Evolutionary conservation across 1,140 invertebrate species (phyloP), one percentile per base, ranked within the genome.

Genomic region (Sitobion miscanthi): DNA sequence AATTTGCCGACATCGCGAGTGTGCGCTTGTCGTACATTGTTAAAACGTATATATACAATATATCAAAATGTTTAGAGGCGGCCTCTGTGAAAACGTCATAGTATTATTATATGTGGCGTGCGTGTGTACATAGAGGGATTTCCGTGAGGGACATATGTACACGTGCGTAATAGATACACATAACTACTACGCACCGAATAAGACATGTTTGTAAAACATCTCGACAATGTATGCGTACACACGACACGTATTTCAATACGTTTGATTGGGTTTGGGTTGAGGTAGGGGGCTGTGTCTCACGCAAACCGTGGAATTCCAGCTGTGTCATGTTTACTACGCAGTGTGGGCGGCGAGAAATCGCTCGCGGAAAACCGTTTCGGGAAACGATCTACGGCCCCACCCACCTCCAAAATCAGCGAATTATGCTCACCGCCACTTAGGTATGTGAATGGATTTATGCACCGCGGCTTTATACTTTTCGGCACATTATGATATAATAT

Each of bases 1-100:
- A 92, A 93, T 93, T 49, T 49, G 35, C 21, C 45, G 90, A 91
- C 7, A 91, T 91, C 23, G 35, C 35, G 20, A 38, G 49, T 23
- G 49, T 25, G 82, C 14, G 47, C 42, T 9, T 3, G 25, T 62
- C 17, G 30, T 90, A 38, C 30, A 47, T 49, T 77, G 47, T 77
- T 69, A 38, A 54, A 90, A 57, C 57, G 23, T 77, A 49, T 82
- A 23, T 38, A 35, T 89, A 38, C 38, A 38, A 38, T 38, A 38
- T 89, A 57, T 57, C 88, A 38, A 38, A 38, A 38, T 38, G 38
- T 38, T 89, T 52, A 35, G 52, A 57, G 52, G 49, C 20, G 42
- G 52, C 88, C 88, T 38, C n/a, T 54, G n/a, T 52, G 35, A 89
- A 52, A 54, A 89, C 88, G 21, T 57, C 88, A 35, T 2, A 38